Conservation (phyloP, 2,113 vertebrate species). For the Ammospiza caudacuta region DNA sequence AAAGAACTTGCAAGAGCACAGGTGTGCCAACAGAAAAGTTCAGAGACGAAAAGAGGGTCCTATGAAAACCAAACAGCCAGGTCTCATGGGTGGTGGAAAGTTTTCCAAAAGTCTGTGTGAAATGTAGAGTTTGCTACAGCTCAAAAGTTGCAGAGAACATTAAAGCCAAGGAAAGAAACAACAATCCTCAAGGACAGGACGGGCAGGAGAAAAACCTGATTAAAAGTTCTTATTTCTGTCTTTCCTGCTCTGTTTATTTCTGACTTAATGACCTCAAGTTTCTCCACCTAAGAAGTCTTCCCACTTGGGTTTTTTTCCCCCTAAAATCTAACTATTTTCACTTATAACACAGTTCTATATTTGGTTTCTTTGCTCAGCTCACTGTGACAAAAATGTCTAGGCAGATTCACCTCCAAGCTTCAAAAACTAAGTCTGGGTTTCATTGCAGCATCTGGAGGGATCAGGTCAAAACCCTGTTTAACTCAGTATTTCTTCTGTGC, state of each 20-base stretch:
- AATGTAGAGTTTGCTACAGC: not conserved
- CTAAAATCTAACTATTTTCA: not conserved
- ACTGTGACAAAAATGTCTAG: not conserved
- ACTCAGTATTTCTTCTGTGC: not conserved
- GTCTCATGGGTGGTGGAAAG: not conserved
- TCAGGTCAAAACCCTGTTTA: not conserved
- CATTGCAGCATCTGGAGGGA: not conserved
- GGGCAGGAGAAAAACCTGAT: not conserved
- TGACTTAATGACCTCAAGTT: not conserved
- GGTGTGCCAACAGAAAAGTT: not conserved
- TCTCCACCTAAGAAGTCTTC: not conserved
- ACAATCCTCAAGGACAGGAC: not conserved
- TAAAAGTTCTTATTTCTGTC: not conserved
- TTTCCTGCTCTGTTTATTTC: not conserved
- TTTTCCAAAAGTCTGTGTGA: not conserved
- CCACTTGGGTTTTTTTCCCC: not conserved
- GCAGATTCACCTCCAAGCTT: not conserved
- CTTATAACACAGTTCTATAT: not conserved
- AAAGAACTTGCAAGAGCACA: not conserved
- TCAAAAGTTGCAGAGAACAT: not conserved
- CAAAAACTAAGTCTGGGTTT: not conserved
- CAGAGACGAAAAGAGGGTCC: not conserved
- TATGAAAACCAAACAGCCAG: not conserved
- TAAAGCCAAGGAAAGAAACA: not conserved
- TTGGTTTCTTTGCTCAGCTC: not conserved